These are phyloP conservation scores for Apamea epomidion DNA, from an alignment of 2,888 invertebrate species.

Conservation along the genomic window DNA sequence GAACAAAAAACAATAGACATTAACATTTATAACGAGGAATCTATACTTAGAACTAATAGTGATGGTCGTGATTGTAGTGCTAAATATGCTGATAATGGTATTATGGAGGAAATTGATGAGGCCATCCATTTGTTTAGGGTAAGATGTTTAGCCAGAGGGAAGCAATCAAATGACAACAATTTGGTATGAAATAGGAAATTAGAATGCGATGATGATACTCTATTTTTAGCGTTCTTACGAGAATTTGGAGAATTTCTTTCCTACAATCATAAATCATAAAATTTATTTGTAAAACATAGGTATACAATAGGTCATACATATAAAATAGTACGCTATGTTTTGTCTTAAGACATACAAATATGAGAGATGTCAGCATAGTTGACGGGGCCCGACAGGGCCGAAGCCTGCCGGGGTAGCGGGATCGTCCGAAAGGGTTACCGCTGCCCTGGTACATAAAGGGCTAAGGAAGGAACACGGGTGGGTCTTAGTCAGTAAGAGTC, in stretches of 20 bases:
- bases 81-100: conserved; percentile 17
- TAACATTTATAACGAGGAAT: conserved; percentile 38
- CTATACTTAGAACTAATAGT: conserved; percentile 37
- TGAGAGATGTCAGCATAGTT: no score
- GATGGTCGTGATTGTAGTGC: conserved; percentile 35
- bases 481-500: no score
- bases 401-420: no score
- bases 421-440: no score
- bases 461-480: no score
- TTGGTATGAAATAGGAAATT: background rate
- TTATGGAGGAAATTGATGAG: conserved; percentile 38
- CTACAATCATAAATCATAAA: no score
- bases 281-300: no score
- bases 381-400: no score
- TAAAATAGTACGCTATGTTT: no score
- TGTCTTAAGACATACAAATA: no score
- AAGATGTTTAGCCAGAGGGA: background rate
- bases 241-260: background rate
- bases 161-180: background rate
- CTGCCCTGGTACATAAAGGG: no score
- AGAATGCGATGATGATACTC: background rate
- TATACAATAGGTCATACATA: no score
- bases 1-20: conserved; percentile 57
- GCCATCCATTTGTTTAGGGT: conserved; percentile 7
- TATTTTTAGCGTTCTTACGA: background rate